Conservation (phyloP, 1,140 invertebrate species). For the Meloidogyne floridensis region DNA sequence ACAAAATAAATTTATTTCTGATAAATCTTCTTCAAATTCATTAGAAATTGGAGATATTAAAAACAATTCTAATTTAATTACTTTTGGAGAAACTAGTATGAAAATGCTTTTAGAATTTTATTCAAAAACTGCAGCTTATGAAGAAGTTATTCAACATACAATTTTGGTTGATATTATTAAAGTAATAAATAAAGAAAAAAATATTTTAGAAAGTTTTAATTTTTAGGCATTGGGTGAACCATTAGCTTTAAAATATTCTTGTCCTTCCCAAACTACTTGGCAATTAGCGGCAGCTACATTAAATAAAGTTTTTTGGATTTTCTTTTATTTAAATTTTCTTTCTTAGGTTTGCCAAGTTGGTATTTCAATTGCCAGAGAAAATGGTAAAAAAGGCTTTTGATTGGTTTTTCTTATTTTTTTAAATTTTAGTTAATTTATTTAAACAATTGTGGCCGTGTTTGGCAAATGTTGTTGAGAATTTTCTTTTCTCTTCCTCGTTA, state of each 20-base stretch:
- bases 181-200: constrained; percentile 29
- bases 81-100: constrained; percentile 59
- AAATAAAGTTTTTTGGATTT: constrained; percentile 71
- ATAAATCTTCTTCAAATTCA: not conserved
- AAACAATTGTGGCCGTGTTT: constrained; percentile 78
- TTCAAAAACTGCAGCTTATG: constrained; percentile 40
- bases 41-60: not conserved
- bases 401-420: constrained; percentile 47
- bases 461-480: constrained; percentile 82
- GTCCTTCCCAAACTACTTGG: constrained; percentile 81
- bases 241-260: constrained; percentile 80
- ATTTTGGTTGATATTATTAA: constrained; percentile 57
- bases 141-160: constrained; percentile 49
- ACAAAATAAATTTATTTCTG: constrained; percentile 34
- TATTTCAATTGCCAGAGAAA: constrained; percentile 80
- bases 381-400: constrained; percentile 67
- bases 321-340: not conserved
- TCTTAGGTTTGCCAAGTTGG: constrained; percentile 74
- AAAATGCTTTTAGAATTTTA: constrained; percentile 57
- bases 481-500: constrained; percentile 76
- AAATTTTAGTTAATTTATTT: constrained; percentile 66
- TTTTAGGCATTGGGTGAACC: constrained; percentile 68
- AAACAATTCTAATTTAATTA: constrained; percentile 42
- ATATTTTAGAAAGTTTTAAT: not conserved
- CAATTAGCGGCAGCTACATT: constrained; percentile 80